Evolutionary conservation across 2,888 invertebrate genomes (phyloP).

Genomic region (Allygus modestus): DNA sequence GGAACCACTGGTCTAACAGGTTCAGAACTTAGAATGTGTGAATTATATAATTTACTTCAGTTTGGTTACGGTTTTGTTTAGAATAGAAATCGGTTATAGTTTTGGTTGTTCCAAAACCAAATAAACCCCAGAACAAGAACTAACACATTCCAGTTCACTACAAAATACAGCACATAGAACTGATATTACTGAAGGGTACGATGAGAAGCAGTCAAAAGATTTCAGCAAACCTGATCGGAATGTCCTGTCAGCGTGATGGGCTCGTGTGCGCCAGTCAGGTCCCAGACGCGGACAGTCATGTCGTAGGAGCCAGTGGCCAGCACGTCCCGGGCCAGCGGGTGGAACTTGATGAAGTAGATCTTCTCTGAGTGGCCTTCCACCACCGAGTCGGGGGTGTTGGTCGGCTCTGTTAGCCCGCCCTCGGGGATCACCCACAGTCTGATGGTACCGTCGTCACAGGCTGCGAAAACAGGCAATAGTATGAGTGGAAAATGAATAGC

Average conservation of each 20-base stretch:
- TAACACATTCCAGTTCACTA: too few species aligned
- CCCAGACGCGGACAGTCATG: slow-evolving; percentile 93
- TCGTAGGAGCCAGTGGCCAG: slow-evolving; percentile 94
- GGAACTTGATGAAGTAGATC: slow-evolving; percentile 93
- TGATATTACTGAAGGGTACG: too few species aligned
- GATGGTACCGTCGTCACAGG: slow-evolving; percentile 92
- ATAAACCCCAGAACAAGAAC: too few species aligned
- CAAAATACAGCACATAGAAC: too few species aligned
- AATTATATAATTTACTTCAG: too few species aligned
- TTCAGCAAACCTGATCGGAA: slow-evolving; percentile 86
- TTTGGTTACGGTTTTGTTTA: too few species aligned
- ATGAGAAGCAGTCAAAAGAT: too few species aligned
- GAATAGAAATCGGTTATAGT: too few species aligned
- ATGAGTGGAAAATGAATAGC: background rate
- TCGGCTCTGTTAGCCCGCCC: slow-evolving; percentile 85
- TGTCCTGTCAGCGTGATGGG: slow-evolving; percentile 85
- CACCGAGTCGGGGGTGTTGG: slow-evolving; percentile 84
- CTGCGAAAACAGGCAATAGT: slow-evolving; percentile 73
- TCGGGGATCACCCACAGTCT: slow-evolving; percentile 89
- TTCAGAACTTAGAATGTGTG: too few species aligned
- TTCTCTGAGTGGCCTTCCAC: slow-evolving; percentile 92
- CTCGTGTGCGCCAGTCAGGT: slow-evolving; percentile 81
- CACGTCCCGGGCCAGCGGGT: slow-evolving; percentile 92
- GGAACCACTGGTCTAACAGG: too few species aligned
- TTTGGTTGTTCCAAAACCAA: too few species aligned